Evolutionary conservation across 2,888 invertebrate species (phyloP), one percentile per base, ranked within the genome.

Genomic region (Scaptomyza reducta): DNA sequence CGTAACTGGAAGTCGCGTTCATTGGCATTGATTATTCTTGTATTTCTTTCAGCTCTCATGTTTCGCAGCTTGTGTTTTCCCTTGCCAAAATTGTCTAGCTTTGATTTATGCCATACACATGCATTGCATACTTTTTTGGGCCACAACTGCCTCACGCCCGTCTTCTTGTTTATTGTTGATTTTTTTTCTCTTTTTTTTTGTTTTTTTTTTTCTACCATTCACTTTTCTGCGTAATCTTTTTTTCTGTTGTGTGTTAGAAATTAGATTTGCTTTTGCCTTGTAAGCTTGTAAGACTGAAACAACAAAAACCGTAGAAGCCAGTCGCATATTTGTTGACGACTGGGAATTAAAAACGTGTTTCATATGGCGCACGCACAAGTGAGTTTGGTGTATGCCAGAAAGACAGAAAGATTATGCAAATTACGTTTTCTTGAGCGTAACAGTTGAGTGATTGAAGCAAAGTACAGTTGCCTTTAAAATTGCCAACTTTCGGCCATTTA

Each of bases 1-100:
- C 31, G 53, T 75, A 53, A 45, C 16, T 38, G 1, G 2, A 1
- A 4, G 10, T 59, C 29, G 35, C 2, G 0, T 22, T 7, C 2
- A 7, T 16, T 33, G 4, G 0, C 7, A 3, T 9, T 4, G 27
- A 40, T 6, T 33, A 47, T 42, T 57, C 50, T 35, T 31, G 18
- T 38, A 25, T 55, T 42, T 56, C 18, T 58, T 63, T 55, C 18
- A 67, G 45, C n/a, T 58, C 59, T 51, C 62, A 51, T 87, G 77
- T 51, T 79, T 67, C 54, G 78, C 70, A 55, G 67, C 64, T 64
- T 62, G 65, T 77, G 77, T 86, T 82, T 74, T 79, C 76, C 80
- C 87, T 67, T 79, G 87, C 87, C 84, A 83, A 86, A 82, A 82
- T 82, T 88, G 82, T 82, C 82, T 82, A 88, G 82, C 82, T 88